A percentile compares a stretch with the other conserved stretches of the same genome.
phyloP scores from a whole-genome alignment of 2,888 invertebrate genomes.

The Pheosia tremula region DNA sequence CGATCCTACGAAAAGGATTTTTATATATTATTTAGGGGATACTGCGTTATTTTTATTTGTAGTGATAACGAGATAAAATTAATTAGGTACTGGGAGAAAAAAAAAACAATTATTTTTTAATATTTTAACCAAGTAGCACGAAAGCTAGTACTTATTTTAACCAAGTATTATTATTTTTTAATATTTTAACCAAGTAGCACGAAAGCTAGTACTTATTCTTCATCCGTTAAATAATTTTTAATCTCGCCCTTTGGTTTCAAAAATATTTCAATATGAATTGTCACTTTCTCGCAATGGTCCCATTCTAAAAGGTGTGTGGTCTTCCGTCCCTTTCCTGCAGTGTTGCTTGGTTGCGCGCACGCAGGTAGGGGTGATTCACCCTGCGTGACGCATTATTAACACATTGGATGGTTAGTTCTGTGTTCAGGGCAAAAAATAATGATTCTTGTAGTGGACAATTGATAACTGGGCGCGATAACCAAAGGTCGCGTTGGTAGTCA shows the following conservation, averaged over 20 bases:
- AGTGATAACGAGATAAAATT: too few species aligned
- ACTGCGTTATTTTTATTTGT: too few species aligned
- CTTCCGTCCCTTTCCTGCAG: slow-evolving; percentile 41
- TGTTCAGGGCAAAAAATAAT: background rate
- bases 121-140: too few species aligned
- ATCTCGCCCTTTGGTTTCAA: slow-evolving; percentile 33
- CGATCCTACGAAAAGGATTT: too few species aligned
- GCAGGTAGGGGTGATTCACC: slow-evolving; percentile 57
- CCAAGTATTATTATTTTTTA: too few species aligned
- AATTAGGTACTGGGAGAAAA: too few species aligned
- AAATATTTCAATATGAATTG: slow-evolving; percentile 39
- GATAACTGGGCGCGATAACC: background rate
- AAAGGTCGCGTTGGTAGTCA: background rate
- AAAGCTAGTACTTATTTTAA: too few species aligned
- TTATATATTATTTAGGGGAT: too few species aligned
- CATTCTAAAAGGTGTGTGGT: slow-evolving; percentile 47
- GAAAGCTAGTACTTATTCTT: too few species aligned
- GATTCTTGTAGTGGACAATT: background rate
- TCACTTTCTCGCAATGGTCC: slow-evolving; percentile 37
- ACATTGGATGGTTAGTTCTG: slow-evolving; percentile 10
- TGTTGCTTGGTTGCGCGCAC: slow-evolving; percentile 28
- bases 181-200: too few species aligned
- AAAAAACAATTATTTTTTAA: too few species aligned
- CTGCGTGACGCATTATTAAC: slow-evolving; percentile 34
- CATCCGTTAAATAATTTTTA: slow-evolving; percentile 18